Evolutionary conservation across 2,888 invertebrate genomes (phyloP).

Genomic region (Tolmerus cingulatus): DNA sequence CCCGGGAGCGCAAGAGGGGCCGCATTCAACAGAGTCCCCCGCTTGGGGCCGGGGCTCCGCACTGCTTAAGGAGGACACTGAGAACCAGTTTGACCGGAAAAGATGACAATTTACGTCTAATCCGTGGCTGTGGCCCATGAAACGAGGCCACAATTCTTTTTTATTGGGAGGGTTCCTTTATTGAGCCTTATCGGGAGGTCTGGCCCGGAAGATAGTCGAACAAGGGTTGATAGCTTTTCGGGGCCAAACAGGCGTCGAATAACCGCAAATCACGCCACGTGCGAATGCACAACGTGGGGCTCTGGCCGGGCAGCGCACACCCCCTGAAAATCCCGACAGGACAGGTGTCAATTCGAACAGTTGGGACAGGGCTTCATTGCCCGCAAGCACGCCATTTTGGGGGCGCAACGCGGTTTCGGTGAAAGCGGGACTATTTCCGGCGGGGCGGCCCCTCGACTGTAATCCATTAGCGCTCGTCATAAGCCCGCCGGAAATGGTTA

Average conservation of each 20-base stretch:
- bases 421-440: slow-evolving; percentile 9
- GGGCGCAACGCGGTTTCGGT: not conserved
- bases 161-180: slow-evolving; percentile 29
- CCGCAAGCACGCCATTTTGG: not conserved
- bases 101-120: slow-evolving; percentile 43
- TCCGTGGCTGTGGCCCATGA: slow-evolving; percentile 35
- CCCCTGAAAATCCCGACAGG: slow-evolving; percentile 2
- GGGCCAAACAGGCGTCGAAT: not conserved
- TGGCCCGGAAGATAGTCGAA: slow-evolving; percentile 22
- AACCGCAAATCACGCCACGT: slow-evolving; percentile 31
- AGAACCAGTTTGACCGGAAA: slow-evolving; percentile 36
- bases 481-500: slow-evolving; percentile 26
- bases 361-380: slow-evolving; percentile 23
- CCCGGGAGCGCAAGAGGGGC: not conserved
- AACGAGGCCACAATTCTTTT: slow-evolving; percentile 33
- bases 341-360: slow-evolving; percentile 38
- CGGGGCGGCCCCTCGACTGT: not conserved
- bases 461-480: slow-evolving; percentile 38
- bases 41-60: not conserved
- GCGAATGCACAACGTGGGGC: not conserved
- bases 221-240: slow-evolving; percentile 19
- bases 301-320: not conserved
- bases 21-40: slow-evolving; percentile 12
- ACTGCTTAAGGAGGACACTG: not conserved
- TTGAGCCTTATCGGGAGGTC: slow-evolving; percentile 6